A percentile compares a stretch with the other conserved stretches of the same genome.
phyloP scores from a whole-genome alignment of 2,888 invertebrate genomes.

The Stenurella melanura region DNA sequence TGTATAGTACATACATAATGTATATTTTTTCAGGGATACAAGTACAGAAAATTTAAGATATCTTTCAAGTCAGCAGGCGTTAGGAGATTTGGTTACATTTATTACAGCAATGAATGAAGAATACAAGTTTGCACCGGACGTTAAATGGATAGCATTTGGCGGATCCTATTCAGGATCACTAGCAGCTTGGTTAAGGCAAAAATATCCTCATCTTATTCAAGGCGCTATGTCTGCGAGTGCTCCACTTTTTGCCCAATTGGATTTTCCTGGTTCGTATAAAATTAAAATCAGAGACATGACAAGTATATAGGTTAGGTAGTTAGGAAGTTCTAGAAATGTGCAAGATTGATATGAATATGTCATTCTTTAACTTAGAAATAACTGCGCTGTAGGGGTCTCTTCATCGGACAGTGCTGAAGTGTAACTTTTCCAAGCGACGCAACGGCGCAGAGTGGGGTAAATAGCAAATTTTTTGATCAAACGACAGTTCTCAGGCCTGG shows the following conservation, averaged over 20 bases:
- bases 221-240: slow-evolving; percentile 92
- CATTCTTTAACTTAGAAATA: too few relatives aligned
- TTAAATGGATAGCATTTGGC: slow-evolving; percentile 92
- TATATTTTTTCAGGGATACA: slow-evolving; percentile 80
- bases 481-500: too few relatives aligned
- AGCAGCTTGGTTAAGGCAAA: slow-evolving; percentile 90
- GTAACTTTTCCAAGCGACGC: too few relatives aligned
- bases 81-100: slow-evolving; percentile 90
- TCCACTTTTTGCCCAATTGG: slow-evolving; percentile 87
- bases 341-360: too few relatives aligned
- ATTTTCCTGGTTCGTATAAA: slow-evolving; percentile 81
- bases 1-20: too few relatives aligned
- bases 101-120: slow-evolving; percentile 81
- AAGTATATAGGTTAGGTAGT: too few relatives aligned
- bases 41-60: slow-evolving; percentile 81
- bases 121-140: slow-evolving; percentile 75
- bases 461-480: too few relatives aligned
- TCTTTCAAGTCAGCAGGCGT: slow-evolving; percentile 84
- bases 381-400: too few relatives aligned
- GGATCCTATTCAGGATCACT: slow-evolving; percentile 94
- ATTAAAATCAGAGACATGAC: too few relatives aligned
- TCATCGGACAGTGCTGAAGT: too few relatives aligned
- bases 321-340: too few relatives aligned
- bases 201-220: slow-evolving; percentile 89
- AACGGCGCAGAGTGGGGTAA: too few relatives aligned